Evolutionary conservation across 37 sponge, comb jelly and placozoan genomes (phyloP).

Genomic region (Cliona cf. orientalis): DNA sequence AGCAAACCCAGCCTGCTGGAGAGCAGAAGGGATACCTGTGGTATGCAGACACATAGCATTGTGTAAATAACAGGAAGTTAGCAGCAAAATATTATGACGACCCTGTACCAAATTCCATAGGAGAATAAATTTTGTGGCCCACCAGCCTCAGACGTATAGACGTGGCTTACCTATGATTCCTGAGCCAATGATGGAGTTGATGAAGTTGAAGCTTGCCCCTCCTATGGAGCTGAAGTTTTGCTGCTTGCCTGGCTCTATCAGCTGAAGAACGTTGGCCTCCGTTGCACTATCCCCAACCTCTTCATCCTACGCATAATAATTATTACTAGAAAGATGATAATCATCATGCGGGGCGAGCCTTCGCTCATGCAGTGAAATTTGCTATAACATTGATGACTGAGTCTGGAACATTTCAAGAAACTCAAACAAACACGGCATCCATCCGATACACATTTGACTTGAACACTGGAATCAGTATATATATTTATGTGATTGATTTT

Average conservation of each 20-base stretch:
- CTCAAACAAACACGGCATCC: no score
- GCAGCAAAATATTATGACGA: background rate
- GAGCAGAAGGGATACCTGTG: slow-evolving; percentile 55
- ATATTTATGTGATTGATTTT: no score
- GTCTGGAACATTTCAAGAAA: no score
- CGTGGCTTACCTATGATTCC: slow-evolving; percentile 62
- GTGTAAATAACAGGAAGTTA: background rate
- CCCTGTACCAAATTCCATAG: background rate
- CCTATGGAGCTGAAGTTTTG: slow-evolving; percentile 37
- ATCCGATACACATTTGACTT: background rate
- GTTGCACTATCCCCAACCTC: background rate
- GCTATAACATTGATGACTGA: no score
- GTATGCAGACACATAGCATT: background rate
- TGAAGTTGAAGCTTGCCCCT: slow-evolving; percentile 77
- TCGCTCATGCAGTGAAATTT: no score
- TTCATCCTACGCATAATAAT: background rate
- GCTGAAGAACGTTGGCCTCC: background rate
- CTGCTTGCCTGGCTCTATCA: slow-evolving; percentile 3
- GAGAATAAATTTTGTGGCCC: background rate
- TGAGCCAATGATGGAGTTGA: slow-evolving; percentile 82
- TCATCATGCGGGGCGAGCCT: no score
- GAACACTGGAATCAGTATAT: no score
- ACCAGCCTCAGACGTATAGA: background rate
- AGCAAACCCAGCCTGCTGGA: slow-evolving; percentile 57
- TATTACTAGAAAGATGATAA: no score